Conservation (phyloP, 2,888 invertebrate genomes). For the Drosophila colorata region DNA sequence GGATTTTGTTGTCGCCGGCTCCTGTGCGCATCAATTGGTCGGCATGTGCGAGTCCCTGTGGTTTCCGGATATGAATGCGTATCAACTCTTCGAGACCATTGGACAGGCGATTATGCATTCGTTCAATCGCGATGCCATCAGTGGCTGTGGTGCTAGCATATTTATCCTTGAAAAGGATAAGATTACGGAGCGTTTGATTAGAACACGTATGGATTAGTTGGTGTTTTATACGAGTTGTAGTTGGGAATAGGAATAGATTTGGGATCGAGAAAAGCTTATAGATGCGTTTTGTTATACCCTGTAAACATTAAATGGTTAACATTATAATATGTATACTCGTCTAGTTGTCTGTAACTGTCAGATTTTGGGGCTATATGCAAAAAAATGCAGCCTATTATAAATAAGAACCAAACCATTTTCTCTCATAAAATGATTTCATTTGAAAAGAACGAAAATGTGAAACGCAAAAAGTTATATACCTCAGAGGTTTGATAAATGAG, state of each 20-base stretch:
- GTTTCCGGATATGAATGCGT: conserved; percentile 94
- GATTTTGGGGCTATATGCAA: too few species aligned
- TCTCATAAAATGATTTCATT: too few species aligned
- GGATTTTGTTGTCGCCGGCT: conserved; percentile 98
- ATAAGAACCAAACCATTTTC: too few species aligned
- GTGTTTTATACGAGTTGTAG: not conserved
- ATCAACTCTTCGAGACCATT: conserved; percentile 97
- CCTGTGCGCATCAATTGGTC: conserved; percentile 93
- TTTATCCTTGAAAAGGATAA: conserved; percentile 97
- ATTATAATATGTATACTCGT: too few species aligned
- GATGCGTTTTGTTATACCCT: not conserved
- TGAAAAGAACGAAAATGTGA: too few species aligned
- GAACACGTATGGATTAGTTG: conserved; percentile 1
- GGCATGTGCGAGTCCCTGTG: conserved; percentile 99
- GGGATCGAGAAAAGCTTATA: not conserved
- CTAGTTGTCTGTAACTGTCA: too few species aligned
- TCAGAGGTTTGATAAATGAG: too few species aligned
- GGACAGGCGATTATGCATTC: conserved; percentile 97
- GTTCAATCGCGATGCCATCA: conserved; percentile 97
- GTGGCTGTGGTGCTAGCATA: conserved; percentile 98
- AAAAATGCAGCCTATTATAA: too few species aligned
- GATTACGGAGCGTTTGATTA: conserved; percentile 91
- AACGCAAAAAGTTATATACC: too few species aligned
- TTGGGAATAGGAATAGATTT: not conserved
- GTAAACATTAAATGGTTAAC: too few species aligned